Evolutionary conservation across 2,797 vertebrate species (phyloP).

Genomic region (Acanthopagrus latus): DNA sequence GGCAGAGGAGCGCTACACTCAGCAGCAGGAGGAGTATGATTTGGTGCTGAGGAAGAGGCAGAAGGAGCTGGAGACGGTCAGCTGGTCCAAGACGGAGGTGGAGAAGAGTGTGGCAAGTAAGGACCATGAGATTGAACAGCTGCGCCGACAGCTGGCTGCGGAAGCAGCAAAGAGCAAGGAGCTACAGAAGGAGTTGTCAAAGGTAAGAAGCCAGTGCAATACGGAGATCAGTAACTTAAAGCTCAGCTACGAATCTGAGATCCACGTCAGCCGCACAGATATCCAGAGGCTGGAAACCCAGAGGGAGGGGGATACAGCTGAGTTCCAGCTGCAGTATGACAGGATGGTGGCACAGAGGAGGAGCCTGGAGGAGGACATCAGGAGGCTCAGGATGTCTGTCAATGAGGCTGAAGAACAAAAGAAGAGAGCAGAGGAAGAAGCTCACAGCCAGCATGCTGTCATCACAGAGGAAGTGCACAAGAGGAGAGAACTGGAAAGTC

Average conservation of each 20-base stretch:
- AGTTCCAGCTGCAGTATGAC: conserved; percentile 87
- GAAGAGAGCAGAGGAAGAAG: conserved; percentile 85
- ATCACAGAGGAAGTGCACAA: conserved; percentile 87
- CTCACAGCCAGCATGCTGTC: conserved; percentile 84
- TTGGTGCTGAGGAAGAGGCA: conserved; percentile 90
- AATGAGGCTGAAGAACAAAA: conserved; percentile 86
- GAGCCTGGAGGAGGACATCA: conserved; percentile 90
- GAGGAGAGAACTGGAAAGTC: conserved; percentile 90
- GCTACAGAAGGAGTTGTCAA: conserved; percentile 93
- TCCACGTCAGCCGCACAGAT: conserved; percentile 91
- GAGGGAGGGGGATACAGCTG: conserved; percentile 88
- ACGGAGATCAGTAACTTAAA: conserved; percentile 94
- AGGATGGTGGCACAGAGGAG: conserved; percentile 88
- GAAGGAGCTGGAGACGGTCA: conserved; percentile 91
- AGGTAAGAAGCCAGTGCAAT: conserved; percentile 96
- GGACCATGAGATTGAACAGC: conserved; percentile 91
- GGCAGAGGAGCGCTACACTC: conserved; percentile 91
- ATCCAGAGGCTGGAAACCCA: conserved; percentile 90
- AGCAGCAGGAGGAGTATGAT: conserved; percentile 93
- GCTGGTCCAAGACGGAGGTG: conserved; percentile 92
- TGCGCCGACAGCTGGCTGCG: conserved; percentile 91
- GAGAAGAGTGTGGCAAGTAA: conserved; percentile 92
- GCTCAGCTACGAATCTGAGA: conserved; percentile 94
- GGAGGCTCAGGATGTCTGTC: conserved; percentile 85
- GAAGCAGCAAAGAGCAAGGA: conserved; percentile 89